A percentile compares a stretch with the other conserved stretches of the same genome.
Conservation (phyloP, 2,888 invertebrate species). For the Cheilosia vernalis region DNA sequence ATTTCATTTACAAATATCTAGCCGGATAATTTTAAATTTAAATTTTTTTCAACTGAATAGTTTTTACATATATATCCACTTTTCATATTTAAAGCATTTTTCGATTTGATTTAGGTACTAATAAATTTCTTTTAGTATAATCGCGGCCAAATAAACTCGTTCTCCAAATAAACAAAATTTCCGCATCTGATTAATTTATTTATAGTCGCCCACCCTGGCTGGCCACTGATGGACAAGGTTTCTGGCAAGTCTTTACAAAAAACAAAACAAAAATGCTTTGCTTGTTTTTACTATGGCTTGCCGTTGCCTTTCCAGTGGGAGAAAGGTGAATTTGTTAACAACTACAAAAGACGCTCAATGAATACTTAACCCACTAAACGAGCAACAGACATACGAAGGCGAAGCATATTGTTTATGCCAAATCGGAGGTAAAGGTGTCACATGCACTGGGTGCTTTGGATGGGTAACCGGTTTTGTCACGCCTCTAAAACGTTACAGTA, state of each 20-base stretch:
- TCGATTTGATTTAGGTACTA: neutral
- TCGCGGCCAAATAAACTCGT: neutral
- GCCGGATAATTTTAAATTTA: neutral
- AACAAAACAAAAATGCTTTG: neutral
- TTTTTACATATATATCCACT: neutral
- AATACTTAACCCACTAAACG: slow-evolving; percentile 55
- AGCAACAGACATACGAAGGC: neutral
- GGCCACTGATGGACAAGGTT: slow-evolving; percentile 12
- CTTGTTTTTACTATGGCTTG: slow-evolving; percentile 3
- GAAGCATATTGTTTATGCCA: slow-evolving; percentile 40
- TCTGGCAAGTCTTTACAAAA: slow-evolving; percentile 3
- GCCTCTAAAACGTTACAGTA: slow-evolving; percentile 51
- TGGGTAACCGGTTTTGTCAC: slow-evolving; percentile 67
- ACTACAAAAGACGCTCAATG: slow-evolving; percentile 14
- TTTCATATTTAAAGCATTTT: neutral
- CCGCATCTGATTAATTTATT: slow-evolving; percentile 22
- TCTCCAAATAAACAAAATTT: slow-evolving; percentile 27
- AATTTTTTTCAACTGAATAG: neutral
- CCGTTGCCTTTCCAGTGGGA: slow-evolving; percentile 23
- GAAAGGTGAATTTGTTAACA: slow-evolving; percentile 44
- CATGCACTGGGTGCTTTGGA: slow-evolving; percentile 12
- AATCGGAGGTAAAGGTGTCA: slow-evolving; percentile 55
- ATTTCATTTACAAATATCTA: slow-evolving; percentile 21
- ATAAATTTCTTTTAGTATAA: neutral
- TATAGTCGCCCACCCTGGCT: slow-evolving; percentile 11